Evolutionary conservation across 2,797 vertebrate genomes (phyloP), one percentile per base, ranked within the genome.

Genomic region (Lindbergichthys nudifrons): DNA sequence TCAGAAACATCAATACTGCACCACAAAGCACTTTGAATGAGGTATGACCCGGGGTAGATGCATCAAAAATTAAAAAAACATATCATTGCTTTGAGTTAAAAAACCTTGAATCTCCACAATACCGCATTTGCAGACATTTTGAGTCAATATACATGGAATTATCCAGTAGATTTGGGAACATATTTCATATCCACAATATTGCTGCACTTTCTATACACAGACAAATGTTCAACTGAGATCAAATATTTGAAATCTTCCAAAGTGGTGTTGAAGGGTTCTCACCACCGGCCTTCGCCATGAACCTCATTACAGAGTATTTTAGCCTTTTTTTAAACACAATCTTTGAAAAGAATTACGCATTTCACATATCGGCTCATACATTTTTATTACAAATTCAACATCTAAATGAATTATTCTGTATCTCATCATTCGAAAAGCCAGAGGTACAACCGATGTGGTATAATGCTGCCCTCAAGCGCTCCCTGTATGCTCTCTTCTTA

Each of bases 321-420:
- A 36, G 65, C 18, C 32, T 36, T 59, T 50, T 50, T 74, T 67
- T 13, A 68, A 75, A 70, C 19, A 63, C 45, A 41, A 67, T 64
- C 47, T 53, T 72, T 66, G 19, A 65, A 53, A 61, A 70, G 21
- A 58, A 70, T 75, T 64, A 19, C 18, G 41, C 39, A 43, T 70
- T 73, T 75, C 32, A 62, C 57, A 76, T 51, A 70, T 19, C 5
- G 3, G 47, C 62, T 60, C 69, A 57, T 79, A 68, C 56, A 58
- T 80, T 75, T 74, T 62, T 61, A 80, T 82, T n/a, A 84, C 75
- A 79, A 59, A 76, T 78, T 73, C 48, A 73, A 60, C 65, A 79
- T 70, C 16, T 53, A 42, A 41, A 79, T 87, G 75, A 84, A 85
- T 88, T 75, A 83, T 85, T 88, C 73, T 52, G 64, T 75, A 66